Evolutionary conservation across 1,140 invertebrate genomes (phyloP).

Genomic region (Drosophila ercepeae): DNA sequence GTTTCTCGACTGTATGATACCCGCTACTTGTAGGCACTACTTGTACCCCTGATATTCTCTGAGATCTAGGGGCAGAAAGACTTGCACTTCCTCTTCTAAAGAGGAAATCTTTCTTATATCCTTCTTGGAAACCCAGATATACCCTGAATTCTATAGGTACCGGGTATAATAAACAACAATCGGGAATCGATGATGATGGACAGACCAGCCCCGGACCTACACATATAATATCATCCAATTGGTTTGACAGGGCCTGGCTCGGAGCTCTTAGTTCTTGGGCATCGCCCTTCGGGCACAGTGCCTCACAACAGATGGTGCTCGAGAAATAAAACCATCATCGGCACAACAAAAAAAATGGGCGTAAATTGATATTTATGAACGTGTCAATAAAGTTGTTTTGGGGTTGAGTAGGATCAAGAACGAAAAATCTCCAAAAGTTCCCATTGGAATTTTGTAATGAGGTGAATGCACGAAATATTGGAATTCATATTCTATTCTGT

Average conservation of each 20-base stretch:
- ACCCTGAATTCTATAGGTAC: not conserved
- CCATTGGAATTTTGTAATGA: conserved; percentile 28
- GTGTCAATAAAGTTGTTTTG: conserved; percentile 45
- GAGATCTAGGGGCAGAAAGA: too few species aligned
- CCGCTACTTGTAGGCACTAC: not conserved
- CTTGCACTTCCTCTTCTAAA: too few species aligned
- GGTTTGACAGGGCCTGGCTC: conserved; percentile 21
- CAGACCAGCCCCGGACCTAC: conserved; percentile 40
- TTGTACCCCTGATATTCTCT: not conserved
- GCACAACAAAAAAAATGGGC: conserved; percentile 27
- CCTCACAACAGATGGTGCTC: conserved; percentile 41
- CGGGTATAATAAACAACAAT: conserved; percentile 8
- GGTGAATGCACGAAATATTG: conserved; percentile 20
- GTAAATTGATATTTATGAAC: conserved; percentile 63
- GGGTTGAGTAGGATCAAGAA: conserved; percentile 18
- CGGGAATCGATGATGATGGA: conserved; percentile 52
- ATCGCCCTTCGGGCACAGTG: conserved; percentile 37
- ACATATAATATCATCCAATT: conserved; percentile 14
- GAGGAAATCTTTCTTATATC: not conserved
- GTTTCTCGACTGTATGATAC: not conserved
- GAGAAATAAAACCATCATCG: conserved; percentile 44
- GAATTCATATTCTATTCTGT: not conserved
- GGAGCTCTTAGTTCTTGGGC: not conserved
- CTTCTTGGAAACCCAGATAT: not conserved
- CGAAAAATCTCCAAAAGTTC: conserved; percentile 26